phyloP scores from a whole-genome alignment of 2,888 invertebrate genomes.

The Emmelina monodactyla region DNA sequence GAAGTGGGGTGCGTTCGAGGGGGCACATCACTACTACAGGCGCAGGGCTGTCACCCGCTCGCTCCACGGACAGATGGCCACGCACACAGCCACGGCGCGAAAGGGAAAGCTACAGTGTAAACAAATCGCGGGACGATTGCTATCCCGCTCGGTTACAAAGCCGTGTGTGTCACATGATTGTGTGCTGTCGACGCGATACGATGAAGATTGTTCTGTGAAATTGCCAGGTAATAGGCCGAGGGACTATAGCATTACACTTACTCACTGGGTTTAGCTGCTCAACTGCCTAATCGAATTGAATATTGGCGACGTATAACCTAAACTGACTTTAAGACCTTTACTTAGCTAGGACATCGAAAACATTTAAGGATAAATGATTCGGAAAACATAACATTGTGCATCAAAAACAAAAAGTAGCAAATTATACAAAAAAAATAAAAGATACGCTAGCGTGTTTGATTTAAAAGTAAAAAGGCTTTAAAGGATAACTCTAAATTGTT shows the following conservation, averaged over 20 bases:
- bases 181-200: slow-evolving; percentile 53
- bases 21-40: slow-evolving; percentile 46
- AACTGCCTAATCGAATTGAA: slow-evolving; percentile 56
- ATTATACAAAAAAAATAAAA: no score
- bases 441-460: no score
- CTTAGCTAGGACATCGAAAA: no score
- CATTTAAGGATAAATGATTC: no score
- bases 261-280: slow-evolving; percentile 56
- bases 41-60: slow-evolving; percentile 35
- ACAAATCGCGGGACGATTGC: slow-evolving; percentile 55
- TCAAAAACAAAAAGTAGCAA: no score
- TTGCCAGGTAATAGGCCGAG: slow-evolving; percentile 65
- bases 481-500: no score
- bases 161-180: slow-evolving; percentile 51
- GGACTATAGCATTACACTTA: slow-evolving; percentile 62
- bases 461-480: no score
- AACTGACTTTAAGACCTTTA: slow-evolving; percentile 26
- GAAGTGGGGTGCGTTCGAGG: slow-evolving; percentile 42
- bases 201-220: slow-evolving; percentile 65
- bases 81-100: slow-evolving; percentile 45
- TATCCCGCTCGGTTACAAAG: slow-evolving; percentile 52
- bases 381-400: no score
- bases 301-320: slow-evolving; percentile 37
- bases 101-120: slow-evolving; percentile 66
- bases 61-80: slow-evolving; percentile 53